Conservation (phyloP, 2,888 invertebrate species). For the Nemoura dubitans region DNA sequence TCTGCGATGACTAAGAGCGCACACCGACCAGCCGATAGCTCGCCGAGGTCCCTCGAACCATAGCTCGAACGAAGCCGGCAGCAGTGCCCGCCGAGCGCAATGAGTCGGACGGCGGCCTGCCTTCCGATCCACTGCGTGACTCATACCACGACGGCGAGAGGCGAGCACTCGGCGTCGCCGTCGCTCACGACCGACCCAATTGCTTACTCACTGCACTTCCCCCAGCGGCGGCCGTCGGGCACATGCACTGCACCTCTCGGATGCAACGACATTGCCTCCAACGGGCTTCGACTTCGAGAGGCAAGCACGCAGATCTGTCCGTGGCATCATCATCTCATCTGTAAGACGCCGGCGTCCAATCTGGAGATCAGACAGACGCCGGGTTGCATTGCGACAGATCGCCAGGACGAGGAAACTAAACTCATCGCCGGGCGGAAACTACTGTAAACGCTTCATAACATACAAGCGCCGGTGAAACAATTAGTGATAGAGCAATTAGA, state of each 20-base stretch:
- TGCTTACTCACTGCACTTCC: constrained; percentile 41
- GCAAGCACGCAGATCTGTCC: not conserved
- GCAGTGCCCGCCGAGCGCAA: not conserved
- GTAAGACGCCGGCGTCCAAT: not conserved
- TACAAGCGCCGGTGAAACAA: not conserved
- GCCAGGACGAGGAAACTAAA: not conserved
- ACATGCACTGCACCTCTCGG: not conserved
- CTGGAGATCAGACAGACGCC: not conserved
- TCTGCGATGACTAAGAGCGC: not conserved
- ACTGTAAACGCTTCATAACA: not conserved
- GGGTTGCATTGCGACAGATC: not conserved
- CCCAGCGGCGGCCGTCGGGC: not conserved
- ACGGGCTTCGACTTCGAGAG: not conserved
- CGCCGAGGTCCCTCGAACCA: not conserved
- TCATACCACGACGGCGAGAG: not conserved
- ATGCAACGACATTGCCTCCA: too few relatives aligned
- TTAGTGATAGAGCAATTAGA: not conserved
- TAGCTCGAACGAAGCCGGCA: not conserved
- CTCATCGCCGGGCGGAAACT: not conserved
- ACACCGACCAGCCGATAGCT: not conserved
- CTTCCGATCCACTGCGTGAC: not conserved
- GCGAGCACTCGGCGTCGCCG: not conserved
- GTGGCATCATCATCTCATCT: not conserved
- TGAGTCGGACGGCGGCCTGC: not conserved
- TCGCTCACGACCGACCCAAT: constrained; percentile 30